Evolutionary conservation across 2,797 vertebrate species (phyloP).

Genomic region (Galago senegalensis): DNA sequence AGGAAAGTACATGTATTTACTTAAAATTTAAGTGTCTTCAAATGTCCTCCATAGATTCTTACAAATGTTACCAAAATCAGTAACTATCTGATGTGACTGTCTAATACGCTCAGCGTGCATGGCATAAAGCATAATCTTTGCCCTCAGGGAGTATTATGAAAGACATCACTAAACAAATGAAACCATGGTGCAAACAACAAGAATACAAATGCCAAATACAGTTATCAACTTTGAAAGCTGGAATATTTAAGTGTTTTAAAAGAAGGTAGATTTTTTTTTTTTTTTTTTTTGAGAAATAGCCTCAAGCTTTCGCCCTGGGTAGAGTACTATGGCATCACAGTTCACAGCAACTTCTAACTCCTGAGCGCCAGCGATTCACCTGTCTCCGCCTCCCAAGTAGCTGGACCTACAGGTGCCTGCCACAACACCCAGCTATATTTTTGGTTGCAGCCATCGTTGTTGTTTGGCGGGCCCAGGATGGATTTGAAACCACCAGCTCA

Average conservation of each 20-base stretch:
- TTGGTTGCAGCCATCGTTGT: no score
- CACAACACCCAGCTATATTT: no score
- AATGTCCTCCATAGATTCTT: not conserved
- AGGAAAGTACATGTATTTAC: not conserved
- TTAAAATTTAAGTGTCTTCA: not conserved
- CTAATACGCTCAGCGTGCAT: not conserved
- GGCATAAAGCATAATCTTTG: not conserved
- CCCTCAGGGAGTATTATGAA: not conserved
- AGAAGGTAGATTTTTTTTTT: constrained; percentile 19
- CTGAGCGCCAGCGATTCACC: no score
- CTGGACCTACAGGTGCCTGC: no score
- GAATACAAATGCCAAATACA: not conserved
- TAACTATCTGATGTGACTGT: not conserved
- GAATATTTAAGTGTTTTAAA: constrained; percentile 55
- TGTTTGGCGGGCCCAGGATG: no score
- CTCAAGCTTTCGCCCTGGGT: no score
- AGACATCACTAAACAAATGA: not conserved
- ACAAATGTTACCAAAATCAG: constrained; percentile 33
- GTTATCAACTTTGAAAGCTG: not conserved
- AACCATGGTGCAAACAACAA: not conserved
- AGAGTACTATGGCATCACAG: no score
- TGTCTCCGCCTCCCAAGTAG: no score
- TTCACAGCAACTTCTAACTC: no score
- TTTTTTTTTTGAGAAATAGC: not conserved
- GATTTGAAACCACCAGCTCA: no score